A percentile compares a stretch with the other conserved stretches of the same genome.
These are phyloP conservation scores for Campoplex nolae DNA, from an alignment of 2,888 invertebrate genomes.

Conservation along the genomic window DNA sequence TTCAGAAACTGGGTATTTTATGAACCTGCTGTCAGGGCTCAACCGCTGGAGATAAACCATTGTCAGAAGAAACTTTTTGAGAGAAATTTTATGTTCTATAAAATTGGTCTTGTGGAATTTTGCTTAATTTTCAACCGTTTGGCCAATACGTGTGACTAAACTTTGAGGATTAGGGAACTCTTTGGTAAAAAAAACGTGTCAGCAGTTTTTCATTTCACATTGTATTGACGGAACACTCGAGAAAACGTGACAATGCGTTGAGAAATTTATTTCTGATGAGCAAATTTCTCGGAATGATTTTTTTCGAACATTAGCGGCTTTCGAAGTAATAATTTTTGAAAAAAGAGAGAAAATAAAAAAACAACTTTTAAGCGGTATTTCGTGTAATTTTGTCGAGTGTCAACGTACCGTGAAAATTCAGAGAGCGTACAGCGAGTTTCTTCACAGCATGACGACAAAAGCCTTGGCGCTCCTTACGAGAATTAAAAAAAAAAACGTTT, in stretches of 20 bases:
- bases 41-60: not conserved
- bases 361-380: not conserved
- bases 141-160: no score
- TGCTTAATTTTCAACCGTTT: no score
- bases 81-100: not conserved
- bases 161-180: no score
- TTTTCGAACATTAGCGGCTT: not conserved
- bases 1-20: not conserved
- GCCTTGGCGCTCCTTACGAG: conserved; percentile 11
- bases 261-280: not conserved
- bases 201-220: not conserved
- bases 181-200: no score
- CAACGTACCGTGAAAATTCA: conserved; percentile 61
- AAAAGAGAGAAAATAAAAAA: not conserved
- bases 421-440: conserved; percentile 27
- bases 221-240: not conserved
- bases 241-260: not conserved
- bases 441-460: conserved; percentile 53
- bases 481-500: not conserved
- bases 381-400: conserved; percentile 3
- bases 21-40: not conserved
- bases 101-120: no score
- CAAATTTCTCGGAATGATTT: not conserved
- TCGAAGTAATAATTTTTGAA: no score
- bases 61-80: not conserved